These are phyloP conservation scores for Drosophila oshimai DNA, from an alignment of 1,140 invertebrate genomes.

Conservation along the genomic window DNA sequence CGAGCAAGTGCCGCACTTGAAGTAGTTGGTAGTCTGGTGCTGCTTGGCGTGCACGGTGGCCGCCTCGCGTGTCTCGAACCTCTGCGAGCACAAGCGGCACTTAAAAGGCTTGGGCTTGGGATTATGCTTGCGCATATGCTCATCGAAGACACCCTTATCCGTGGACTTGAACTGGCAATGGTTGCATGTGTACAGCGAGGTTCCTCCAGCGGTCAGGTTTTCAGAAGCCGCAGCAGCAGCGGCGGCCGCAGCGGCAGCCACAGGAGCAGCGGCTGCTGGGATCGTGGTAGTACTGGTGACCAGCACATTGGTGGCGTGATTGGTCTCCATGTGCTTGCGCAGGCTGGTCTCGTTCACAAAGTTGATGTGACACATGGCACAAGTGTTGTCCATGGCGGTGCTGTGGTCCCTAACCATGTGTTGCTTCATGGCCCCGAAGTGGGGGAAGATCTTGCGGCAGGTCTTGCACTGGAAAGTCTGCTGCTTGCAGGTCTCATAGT, in stretches of 20 bases:
- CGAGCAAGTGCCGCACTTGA: constrained; percentile 81
- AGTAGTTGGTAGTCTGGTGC: constrained; percentile 79
- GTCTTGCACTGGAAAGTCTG: constrained; percentile 82
- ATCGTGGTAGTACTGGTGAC: constrained; percentile 79
- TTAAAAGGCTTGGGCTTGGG: constrained; percentile 81
- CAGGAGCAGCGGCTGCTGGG: constrained; percentile 61
- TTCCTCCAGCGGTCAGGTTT: constrained; percentile 24
- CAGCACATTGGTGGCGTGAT: constrained; percentile 79
- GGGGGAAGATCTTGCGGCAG: constrained; percentile 79
- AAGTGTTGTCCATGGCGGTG: constrained; percentile 78
- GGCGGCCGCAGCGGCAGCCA: constrained; percentile 50
- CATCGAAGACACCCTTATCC: constrained; percentile 73
- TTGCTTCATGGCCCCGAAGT: constrained; percentile 78
- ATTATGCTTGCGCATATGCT: constrained; percentile 80
- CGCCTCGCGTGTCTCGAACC: constrained; percentile 79
- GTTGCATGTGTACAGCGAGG: constrained; percentile 74
- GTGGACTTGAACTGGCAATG: constrained; percentile 81
- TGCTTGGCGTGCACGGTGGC: constrained; percentile 81
- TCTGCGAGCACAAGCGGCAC: constrained; percentile 78
- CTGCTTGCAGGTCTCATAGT: constrained; percentile 81
- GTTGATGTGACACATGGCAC: constrained; percentile 79
- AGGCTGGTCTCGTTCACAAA: constrained; percentile 76
- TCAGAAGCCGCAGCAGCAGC: constrained; percentile 56
- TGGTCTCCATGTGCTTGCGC: constrained; percentile 81
- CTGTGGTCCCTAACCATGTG: constrained; percentile 80